A percentile compares a stretch with the other conserved stretches of the same genome.
These are phyloP conservation scores for Zaprionus obscuricornis DNA, from an alignment of 2,888 invertebrate genomes.

Conservation along the genomic window DNA sequence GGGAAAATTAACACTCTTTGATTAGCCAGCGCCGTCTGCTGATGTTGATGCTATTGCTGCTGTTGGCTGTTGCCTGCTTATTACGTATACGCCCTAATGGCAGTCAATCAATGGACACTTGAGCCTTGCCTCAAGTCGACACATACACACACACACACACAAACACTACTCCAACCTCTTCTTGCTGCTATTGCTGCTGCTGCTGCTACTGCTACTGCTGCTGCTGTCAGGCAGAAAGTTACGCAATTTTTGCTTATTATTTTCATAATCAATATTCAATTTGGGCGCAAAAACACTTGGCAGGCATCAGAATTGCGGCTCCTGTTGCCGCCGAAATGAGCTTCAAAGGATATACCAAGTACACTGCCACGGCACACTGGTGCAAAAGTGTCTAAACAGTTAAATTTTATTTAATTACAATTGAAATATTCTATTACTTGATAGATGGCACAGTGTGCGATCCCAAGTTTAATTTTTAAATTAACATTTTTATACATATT, in stretches of 20 bases:
- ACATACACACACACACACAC: conserved; percentile 8
- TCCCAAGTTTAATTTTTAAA: neutral
- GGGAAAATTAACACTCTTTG: conserved; percentile 80
- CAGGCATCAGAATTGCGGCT: conserved; percentile 47
- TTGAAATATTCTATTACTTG: neutral
- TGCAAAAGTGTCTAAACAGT: neutral
- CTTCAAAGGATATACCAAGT: conserved; percentile 54
- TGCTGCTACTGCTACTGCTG: conserved; percentile 33
- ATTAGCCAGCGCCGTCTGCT: conserved; percentile 48
- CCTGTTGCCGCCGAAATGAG: conserved; percentile 46
- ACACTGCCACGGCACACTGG: conserved; percentile 43
- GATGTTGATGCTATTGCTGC: no score
- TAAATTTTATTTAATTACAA: neutral
- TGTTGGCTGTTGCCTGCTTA: conserved; percentile 50
- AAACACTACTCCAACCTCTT: conserved; percentile 32
- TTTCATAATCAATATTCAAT: conserved; percentile 80
- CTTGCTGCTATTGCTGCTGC: conserved; percentile 10
- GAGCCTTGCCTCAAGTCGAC: conserved; percentile 55
- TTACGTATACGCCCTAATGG: conserved; percentile 78
- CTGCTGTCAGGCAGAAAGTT: conserved; percentile 71
- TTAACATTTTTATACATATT: neutral
- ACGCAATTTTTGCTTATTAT: conserved; percentile 80
- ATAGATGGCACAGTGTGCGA: no score
- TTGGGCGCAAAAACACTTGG: conserved; percentile 75
- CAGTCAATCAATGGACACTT: conserved; percentile 78